Conservation (phyloP, 2,113 vertebrate genomes). For the Dromaius novaehollandiae region DNA sequence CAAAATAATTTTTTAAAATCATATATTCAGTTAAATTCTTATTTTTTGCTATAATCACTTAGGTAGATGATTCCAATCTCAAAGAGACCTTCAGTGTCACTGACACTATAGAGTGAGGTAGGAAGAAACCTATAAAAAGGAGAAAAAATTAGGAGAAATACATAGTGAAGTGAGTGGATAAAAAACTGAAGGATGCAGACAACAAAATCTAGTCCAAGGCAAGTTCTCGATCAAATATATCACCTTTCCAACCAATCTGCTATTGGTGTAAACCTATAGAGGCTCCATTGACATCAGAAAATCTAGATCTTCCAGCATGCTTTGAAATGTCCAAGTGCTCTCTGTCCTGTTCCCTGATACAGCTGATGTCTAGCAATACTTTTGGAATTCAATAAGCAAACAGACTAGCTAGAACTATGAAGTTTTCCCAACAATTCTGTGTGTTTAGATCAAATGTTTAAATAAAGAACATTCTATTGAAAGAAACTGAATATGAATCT, state of each 20-base stretch:
- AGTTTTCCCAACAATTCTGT: background rate
- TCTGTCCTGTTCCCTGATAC: background rate
- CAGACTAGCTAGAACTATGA: background rate
- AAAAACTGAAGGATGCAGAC: background rate
- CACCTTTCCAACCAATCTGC: background rate
- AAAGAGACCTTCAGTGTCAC: background rate
- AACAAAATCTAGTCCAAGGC: background rate
- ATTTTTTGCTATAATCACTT: background rate
- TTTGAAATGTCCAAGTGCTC: fast-evolving
- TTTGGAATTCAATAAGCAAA: background rate
- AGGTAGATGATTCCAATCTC: background rate
- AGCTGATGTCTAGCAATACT: background rate
- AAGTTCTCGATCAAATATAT: background rate
- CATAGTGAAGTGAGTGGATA: background rate
- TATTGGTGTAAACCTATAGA: background rate
- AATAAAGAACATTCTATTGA: background rate
- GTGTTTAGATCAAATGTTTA: background rate
- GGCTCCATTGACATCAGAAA: background rate
- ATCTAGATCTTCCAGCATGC: background rate
- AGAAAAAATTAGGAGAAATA: background rate
- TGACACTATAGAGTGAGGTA: fast-evolving
- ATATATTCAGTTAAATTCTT: background rate
- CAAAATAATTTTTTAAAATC: background rate
- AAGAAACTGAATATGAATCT: background rate
- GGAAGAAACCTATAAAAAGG: background rate